Evolutionary conservation across 2,113 vertebrate genomes (phyloP).

Genomic region (Mastomys coucha): DNA sequence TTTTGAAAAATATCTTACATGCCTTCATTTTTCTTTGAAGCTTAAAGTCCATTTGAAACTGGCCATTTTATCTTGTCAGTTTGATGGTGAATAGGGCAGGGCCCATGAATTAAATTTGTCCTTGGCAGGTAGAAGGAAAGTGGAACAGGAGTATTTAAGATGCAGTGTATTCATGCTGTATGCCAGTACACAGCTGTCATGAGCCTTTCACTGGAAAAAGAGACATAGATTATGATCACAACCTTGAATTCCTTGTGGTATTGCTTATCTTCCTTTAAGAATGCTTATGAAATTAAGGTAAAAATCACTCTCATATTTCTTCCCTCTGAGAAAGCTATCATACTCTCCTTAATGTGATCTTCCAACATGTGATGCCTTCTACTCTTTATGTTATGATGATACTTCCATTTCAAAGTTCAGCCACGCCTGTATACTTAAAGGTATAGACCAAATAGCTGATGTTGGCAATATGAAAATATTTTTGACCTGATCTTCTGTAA

Average conservation of each 20-base stretch:
- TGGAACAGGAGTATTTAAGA: slow-evolving; percentile 61
- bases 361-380: not conserved
- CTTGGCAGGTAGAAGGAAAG: slow-evolving; percentile 71
- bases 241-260: slow-evolving; percentile 74
- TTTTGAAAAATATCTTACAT: not conserved
- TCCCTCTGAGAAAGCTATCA: slow-evolving; percentile 17
- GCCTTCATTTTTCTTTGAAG: slow-evolving; percentile 41
- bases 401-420: slow-evolving; percentile 21
- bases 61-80: slow-evolving; percentile 51
- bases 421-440: not conserved
- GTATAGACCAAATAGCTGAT: not conserved
- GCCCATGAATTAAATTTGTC: slow-evolving; percentile 66
- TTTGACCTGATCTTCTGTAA: not conserved
- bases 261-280: slow-evolving; percentile 56
- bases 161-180: slow-evolving; percentile 30
- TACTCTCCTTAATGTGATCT: not conserved
- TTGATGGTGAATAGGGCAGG: slow-evolving; percentile 40
- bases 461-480: not conserved
- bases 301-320: slow-evolving; percentile 54
- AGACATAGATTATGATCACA: slow-evolving; percentile 69
- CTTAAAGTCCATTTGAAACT: slow-evolving; percentile 66
- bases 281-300: slow-evolving; percentile 1
- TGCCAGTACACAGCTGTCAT: slow-evolving; percentile 67
- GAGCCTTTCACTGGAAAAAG: not conserved
- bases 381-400: not conserved